Evolutionary conservation across 2,888 invertebrate genomes (phyloP), one percentile per base, ranked within the genome.

Genomic region (Xylota segnis): DNA sequence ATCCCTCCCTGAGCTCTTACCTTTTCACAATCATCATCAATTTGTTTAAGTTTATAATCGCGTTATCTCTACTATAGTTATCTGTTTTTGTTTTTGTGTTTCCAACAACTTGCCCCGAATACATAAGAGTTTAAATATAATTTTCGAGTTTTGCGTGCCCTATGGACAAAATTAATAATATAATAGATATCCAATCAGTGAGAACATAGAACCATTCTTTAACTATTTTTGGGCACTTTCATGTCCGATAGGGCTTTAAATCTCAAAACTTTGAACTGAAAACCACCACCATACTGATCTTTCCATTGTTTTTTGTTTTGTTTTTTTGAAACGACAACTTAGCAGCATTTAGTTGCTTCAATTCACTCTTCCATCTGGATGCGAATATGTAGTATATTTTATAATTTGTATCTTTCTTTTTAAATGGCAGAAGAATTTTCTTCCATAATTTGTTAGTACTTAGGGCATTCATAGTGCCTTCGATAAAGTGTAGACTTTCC

Each of bases 391-490:
- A 58, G 32, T 40, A 18, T 23, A 45, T 14, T 16, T 52, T 52
- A 54, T 50, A 12, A 40, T 40, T 58, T 71, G 16, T 7, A 29
- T 54, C 54, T 56, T 47, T 56, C 50, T 18, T 45, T 12, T 45
- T 32, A 7, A 45, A 63, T 56, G 47, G 45, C 45, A 56, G 27
- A 52, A 45, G 9, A n/a, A 61, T 10, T 68, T 37, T 68, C 40
- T 75, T 76, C 52, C 52, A 61, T 61, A 47, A 54, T 56, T 70
- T 82, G 10, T 70, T 76, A 76, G 61, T 70, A 82, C 76, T 82
- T 68, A 70, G 76, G 81, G 82, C 82, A 82, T 82, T 82, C 82
- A 50, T 82, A 82, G 82, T 82, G 82, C 82, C 82, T 82, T 82
- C 54, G 76, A 82, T 70, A 68, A 70, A 76, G 61, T 61, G 68